These are phyloP conservation scores for Heteromurus nitidus DNA, from an alignment of 2,888 invertebrate genomes.

Conservation along the genomic window DNA sequence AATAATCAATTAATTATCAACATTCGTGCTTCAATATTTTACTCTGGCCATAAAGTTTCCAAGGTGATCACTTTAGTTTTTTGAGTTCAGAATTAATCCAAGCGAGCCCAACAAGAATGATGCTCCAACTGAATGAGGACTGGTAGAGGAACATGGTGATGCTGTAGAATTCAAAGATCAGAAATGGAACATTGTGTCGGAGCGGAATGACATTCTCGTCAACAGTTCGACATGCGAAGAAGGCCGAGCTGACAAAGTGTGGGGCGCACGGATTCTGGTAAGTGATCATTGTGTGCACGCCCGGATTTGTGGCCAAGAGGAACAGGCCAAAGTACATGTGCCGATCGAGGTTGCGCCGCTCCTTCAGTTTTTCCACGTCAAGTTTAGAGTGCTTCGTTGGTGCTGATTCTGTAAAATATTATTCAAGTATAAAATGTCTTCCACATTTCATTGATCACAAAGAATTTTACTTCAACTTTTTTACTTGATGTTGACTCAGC, in stretches of 20 bases:
- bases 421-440: not conserved
- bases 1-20: too few species aligned
- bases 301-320: conserved; percentile 15
- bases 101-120: conserved; percentile 2
- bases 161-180: conserved; percentile 14
- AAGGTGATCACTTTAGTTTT: not conserved
- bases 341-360: too few species aligned
- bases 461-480: too few species aligned
- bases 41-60: not conserved
- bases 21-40: too few species aligned
- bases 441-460: too few species aligned
- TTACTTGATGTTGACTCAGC: not conserved
- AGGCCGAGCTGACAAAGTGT: conserved; percentile 24
- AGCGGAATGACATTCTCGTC: not conserved
- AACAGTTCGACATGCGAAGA: not conserved
- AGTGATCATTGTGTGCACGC: conserved; percentile 13
- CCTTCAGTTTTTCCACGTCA: too few species aligned
- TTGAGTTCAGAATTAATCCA: not conserved
- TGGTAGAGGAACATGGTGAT: conserved; percentile 16
- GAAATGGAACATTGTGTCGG: conserved; percentile 1
- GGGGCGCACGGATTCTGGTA: conserved; percentile 17
- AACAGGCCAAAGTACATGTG: conserved; percentile 13
- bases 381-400: too few species aligned
- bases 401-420: not conserved
- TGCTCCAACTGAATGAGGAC: conserved; percentile 18